Percentiles rank a stretch among this genome's conserved stretches.
Conservation (phyloP, 1,140 invertebrate genomes). For the Lepidotrigona ventralis region DNA sequence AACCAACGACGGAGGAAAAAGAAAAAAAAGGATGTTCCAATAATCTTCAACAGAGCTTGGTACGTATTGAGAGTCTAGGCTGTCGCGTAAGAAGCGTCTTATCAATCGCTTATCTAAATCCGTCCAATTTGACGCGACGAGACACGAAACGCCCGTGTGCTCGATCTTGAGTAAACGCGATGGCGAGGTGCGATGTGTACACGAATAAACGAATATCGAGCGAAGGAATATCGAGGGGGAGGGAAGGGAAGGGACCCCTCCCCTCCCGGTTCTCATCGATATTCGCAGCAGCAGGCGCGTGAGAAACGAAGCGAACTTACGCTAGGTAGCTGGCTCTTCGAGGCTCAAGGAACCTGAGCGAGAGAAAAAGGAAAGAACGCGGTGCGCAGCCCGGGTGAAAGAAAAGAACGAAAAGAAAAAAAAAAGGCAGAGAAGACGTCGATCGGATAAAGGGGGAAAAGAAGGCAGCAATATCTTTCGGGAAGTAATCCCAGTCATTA, state of each 20-base stretch:
- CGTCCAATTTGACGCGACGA: slow-evolving; percentile 11
- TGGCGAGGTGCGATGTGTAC: neutral
- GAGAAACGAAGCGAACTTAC: slow-evolving; percentile 28
- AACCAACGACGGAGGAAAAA: too few species aligned
- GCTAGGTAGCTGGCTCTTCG: too few species aligned
- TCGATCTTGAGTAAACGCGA: slow-evolving; percentile 42
- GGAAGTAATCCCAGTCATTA: slow-evolving; percentile 64
- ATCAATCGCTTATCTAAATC: slow-evolving; percentile 50
- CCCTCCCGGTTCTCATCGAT: slow-evolving; percentile 51
- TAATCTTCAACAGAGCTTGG: too few species aligned
- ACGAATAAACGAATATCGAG: slow-evolving; percentile 41
- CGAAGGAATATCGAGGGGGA: neutral
- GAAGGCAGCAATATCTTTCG: slow-evolving; percentile 56
- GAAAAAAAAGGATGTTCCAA: neutral
- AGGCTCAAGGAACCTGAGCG: neutral
- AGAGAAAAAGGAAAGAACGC: slow-evolving; percentile 15
- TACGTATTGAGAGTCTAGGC: too few species aligned
- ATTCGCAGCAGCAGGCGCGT: slow-evolving; percentile 49
- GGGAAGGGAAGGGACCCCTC: too few species aligned
- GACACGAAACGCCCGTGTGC: slow-evolving; percentile 22
- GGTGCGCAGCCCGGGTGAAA: slow-evolving; percentile 19
- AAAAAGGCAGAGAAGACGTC: slow-evolving; percentile 28
- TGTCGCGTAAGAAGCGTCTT: neutral
- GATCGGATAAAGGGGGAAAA: slow-evolving; percentile 27
- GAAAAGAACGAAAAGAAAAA: neutral